A percentile compares a stretch with the other conserved stretches of the same genome.
Evolutionary conservation across 2,888 invertebrate genomes (phyloP).

Genomic region (Spodoptera picta): DNA sequence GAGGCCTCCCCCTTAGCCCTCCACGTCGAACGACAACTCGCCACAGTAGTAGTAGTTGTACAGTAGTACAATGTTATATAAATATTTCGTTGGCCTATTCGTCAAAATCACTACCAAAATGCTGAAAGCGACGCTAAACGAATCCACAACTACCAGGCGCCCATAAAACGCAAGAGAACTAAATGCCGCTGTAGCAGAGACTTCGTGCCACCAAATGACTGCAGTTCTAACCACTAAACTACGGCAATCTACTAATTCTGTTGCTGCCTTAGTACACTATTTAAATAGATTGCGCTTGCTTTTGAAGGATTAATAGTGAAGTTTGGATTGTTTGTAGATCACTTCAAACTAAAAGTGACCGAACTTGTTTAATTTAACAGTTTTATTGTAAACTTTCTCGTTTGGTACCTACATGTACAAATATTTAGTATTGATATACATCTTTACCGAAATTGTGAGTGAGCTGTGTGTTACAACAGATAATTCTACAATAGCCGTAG

Average conservation of each 20-base stretch:
- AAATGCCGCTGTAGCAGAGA: constrained; percentile 23
- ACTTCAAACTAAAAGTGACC: constrained; percentile 30
- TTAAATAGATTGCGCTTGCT: constrained; percentile 29
- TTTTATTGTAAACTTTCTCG: too few species aligned
- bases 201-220: constrained; percentile 31
- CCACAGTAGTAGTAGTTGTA: too few species aligned
- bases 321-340: constrained; percentile 28
- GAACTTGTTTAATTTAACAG: too few species aligned
- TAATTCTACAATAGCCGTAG: too few species aligned
- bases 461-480: too few species aligned
- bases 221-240: constrained; percentile 41
- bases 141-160: constrained; percentile 25
- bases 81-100: background rate
- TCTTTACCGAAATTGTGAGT: too few species aligned
- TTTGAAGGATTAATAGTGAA: constrained; percentile 21
- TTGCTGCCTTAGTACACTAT: constrained; percentile 52
- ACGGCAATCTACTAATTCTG: constrained; percentile 54
- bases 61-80: too few species aligned
- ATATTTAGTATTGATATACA: too few species aligned
- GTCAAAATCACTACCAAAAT: too few species aligned
- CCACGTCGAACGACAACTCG: too few species aligned
- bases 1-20: too few species aligned
- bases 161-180: constrained; percentile 37
- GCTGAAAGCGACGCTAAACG: constrained; percentile 9
- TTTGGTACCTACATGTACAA: too few species aligned